Evolutionary conservation across 92 coral and sea anemone genomes (phyloP), one percentile per base, ranked within the genome.

Genomic region (Phenganax marumi): DNA sequence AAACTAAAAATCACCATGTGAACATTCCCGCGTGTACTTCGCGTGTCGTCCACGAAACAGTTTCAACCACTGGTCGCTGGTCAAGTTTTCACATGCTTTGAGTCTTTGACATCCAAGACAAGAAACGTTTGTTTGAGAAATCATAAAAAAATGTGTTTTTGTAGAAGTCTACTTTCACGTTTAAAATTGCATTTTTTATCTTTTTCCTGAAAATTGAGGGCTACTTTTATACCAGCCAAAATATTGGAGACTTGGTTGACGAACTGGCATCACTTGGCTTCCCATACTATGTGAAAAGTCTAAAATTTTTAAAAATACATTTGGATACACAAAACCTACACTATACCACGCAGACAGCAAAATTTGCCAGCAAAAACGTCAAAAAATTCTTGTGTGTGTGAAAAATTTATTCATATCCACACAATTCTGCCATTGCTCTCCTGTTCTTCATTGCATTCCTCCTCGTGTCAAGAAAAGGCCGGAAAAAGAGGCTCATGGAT

Each of bases 341-440:
- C 5, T 24, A 66, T 33, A 66, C 51, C 14, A 49, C 43, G 49
- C 26, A 66, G 43, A 66, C 14, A 23, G 48, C 24, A 66, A 66
- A 66, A 66, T 66, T 66, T 23, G 72, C 72, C 72, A 66, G 72
- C 72, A 66, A 66, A 66, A 62, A 66, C 12, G 26, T 66, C 49
- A 23, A 25, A 66, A 64, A 66, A 66, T 66, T 66, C n/a, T 19
- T 66, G 72, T 58, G 65, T 21, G 50, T 21, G 72, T 66, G 72
- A 66, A 25, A 66, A 25, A 13, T 66, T 66, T 25, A 25, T 66
- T 66, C 26, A 25, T 25, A 66, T 25, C 72, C 12, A 24, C 72
- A 66, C 72, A 19, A 10, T 24, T 14, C 16, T 25, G 11, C 18
- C 6, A 58, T 11, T 66, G 18, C 72, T 25, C 12, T 66, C 48